Base-by-base conservation (phyloP, 2,797 vertebrate genomes). In the Hyperoplus immaculatus region DNA sequence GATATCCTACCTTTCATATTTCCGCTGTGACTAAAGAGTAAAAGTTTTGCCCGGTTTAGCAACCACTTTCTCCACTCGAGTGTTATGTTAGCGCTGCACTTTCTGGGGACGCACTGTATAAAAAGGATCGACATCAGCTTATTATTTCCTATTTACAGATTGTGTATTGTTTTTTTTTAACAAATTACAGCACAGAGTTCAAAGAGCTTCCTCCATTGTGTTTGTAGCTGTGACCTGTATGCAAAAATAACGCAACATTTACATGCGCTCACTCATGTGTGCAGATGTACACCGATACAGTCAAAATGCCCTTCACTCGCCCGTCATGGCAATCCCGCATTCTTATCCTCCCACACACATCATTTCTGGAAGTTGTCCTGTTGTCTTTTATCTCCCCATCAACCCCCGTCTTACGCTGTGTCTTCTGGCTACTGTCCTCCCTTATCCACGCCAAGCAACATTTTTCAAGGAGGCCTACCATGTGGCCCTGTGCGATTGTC, bases 21-120 rank as follows among this genome's bases (percentile, higher is more conserved):
- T 87, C 87, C 75, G 69, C 82, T 82, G 84, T 80, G 81, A 86
- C 85, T 78, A 85, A 89, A 84, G 72, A 90, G 88, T 86, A 89
- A 89, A 91, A 92, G 89, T 92, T 29, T 92, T 91, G 78, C 80
- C 85, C 81, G 41, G 78, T 90, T 89, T 81, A 87, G 81, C 66
- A 29, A 70, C 74, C 93, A 93, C 88, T 92, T 93, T 91, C 87
- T 87, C 78, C 75, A 83, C 80, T 88, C 82, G 75, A 82, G 80
- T 58, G 39, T 58, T 41, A n/a, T 10, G 41, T 74, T 82, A 75
- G 76, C 82, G 72, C 77, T 86, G 71, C 73, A 54, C 57, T 83
- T 82, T 85, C 58, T 63, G 63, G 67, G 47, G 49, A 77, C 58
- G 54, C 2, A 8, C 41, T 72, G 60, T 1, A 69, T 50, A 66